phyloP scores from a whole-genome alignment of 2,888 invertebrate genomes.

The Altica lythri region DNA sequence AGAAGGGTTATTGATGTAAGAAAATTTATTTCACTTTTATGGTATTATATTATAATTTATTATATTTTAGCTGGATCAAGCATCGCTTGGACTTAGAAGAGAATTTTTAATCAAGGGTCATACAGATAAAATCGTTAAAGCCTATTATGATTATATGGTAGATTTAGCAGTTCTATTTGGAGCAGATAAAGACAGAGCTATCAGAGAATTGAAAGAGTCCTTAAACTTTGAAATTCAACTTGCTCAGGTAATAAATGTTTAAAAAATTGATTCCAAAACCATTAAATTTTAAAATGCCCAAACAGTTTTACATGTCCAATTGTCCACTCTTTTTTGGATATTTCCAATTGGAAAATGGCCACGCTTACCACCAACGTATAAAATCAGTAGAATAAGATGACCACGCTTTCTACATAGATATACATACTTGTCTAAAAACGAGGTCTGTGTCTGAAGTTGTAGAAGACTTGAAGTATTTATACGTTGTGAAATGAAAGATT shows the following conservation, averaged over 20 bases:
- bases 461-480: no score
- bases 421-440: no score
- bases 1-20: slow-evolving; percentile 84
- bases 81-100: slow-evolving; percentile 79
- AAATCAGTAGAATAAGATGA: no score
- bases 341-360: no score
- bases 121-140: slow-evolving; percentile 81
- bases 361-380: no score
- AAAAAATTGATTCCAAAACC: neutral
- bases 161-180: slow-evolving; percentile 86
- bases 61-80: slow-evolving; percentile 78
- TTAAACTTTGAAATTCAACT: slow-evolving; percentile 87
- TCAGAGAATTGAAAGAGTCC: slow-evolving; percentile 75
- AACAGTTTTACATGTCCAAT: neutral
- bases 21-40: neutral
- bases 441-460: no score
- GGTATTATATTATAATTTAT: neutral
- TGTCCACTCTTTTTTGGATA: no score
- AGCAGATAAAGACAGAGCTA: slow-evolving; percentile 71
- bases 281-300: neutral
- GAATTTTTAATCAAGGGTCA: slow-evolving; percentile 85
- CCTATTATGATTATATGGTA: slow-evolving; percentile 86
- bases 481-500: no score
- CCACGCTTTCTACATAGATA: no score
- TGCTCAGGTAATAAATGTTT: slow-evolving; percentile 78